Evolutionary conservation across 2,113 vertebrate species (phyloP).

Genomic region (Polypterus senegalus): DNA sequence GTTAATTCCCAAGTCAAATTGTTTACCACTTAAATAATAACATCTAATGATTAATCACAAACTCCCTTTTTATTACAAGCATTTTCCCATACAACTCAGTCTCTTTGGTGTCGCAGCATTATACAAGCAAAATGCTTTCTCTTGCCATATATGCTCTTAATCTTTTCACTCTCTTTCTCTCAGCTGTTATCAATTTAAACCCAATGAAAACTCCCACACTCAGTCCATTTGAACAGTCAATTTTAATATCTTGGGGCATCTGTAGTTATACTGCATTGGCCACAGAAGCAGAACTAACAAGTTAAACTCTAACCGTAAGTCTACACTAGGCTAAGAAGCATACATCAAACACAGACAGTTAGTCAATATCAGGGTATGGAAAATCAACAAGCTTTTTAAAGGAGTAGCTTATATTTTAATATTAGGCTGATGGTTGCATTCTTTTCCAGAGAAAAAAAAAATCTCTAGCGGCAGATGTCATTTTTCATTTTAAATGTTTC

Average conservation of each 20-base stretch:
- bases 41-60: slow-evolving; percentile 50
- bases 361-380: slow-evolving; percentile 85
- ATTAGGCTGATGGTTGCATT: slow-evolving; percentile 35
- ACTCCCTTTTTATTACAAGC: slow-evolving; percentile 47
- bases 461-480: slow-evolving; percentile 37
- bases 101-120: slow-evolving; percentile 22
- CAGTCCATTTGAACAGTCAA: slow-evolving; percentile 75
- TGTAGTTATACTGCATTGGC: slow-evolving; percentile 69
- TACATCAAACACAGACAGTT: slow-evolving; percentile 85
- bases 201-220: slow-evolving; percentile 71
- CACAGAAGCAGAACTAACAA: slow-evolving; percentile 92
- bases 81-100: slow-evolving; percentile 47
- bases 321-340: slow-evolving; percentile 68
- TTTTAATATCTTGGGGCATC: slow-evolving; percentile 90
- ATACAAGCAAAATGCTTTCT: slow-evolving; percentile 54
- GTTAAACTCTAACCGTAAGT: slow-evolving; percentile 89
- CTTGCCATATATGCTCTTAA: slow-evolving; percentile 61
- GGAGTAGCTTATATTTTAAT: slow-evolving; percentile 74
- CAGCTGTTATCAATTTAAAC: slow-evolving; percentile 81
- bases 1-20: slow-evolving; percentile 49
- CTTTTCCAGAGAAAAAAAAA: slow-evolving; percentile 11
- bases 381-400: slow-evolving; percentile 79
- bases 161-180: slow-evolving; percentile 63
- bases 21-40: slow-evolving; percentile 53
- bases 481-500: slow-evolving; percentile 38